A percentile compares a stretch with the other conserved stretches of the same genome.
Conservation (phyloP, 1,140 invertebrate species). For the Panagrolaimus sp. region DNA sequence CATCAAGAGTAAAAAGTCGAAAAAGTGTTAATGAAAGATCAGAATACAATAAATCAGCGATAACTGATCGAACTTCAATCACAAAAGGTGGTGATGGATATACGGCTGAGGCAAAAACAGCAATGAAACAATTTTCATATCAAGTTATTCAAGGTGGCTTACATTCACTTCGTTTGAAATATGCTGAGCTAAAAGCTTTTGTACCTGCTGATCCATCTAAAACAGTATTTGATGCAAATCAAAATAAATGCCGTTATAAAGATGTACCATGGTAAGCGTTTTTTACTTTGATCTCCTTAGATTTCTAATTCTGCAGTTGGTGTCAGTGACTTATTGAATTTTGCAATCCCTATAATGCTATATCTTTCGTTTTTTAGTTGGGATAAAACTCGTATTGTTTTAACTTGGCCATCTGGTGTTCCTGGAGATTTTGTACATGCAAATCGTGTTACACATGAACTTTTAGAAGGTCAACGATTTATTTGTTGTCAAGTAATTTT, state of each 20-base stretch:
- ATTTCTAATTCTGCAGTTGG: no score
- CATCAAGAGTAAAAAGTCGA: no score
- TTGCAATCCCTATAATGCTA: no score
- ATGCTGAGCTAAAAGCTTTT: slow-evolving; percentile 27
- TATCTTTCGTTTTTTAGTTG: no score
- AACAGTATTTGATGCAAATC: not conserved
- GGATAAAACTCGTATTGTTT: slow-evolving; percentile 19
- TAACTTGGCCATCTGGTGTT: slow-evolving; percentile 16
- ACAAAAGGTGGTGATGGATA: no score
- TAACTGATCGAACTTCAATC: no score
- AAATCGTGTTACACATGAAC: slow-evolving; percentile 22
- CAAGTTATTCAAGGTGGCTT: slow-evolving; percentile 20
- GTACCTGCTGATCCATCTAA: not conserved
- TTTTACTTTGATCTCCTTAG: no score
- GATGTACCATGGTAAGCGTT: slow-evolving; percentile 31
- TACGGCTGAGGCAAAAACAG: not conserved
- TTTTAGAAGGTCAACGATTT: not conserved
- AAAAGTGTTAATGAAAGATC: no score
- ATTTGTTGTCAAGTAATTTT: slow-evolving; percentile 64
- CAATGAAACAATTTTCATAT: not conserved
- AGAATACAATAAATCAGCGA: no score
- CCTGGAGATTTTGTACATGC: slow-evolving; percentile 30
- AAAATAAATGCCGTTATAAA: not conserved
- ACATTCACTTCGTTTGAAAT: slow-evolving; percentile 23
- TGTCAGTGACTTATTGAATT: no score